These are phyloP conservation scores for Synergus laeviventris DNA, from an alignment of 2,888 invertebrate species.

Conservation along the genomic window DNA sequence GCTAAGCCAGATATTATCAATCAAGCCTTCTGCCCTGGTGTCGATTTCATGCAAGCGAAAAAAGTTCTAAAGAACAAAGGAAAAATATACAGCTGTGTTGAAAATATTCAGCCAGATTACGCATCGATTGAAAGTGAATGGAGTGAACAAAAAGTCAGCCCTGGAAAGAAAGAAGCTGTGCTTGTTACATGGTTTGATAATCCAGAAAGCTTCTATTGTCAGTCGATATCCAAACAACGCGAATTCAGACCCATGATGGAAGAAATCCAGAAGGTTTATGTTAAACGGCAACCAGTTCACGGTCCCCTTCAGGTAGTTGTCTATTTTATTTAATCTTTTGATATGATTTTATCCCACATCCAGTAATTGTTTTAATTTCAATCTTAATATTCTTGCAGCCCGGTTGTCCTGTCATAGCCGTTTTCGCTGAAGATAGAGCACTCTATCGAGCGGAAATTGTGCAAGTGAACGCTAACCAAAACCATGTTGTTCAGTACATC, in stretches of 20 bases:
- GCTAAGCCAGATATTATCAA: slow-evolving; percentile 61
- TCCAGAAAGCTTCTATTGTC: slow-evolving; percentile 85
- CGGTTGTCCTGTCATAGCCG: slow-evolving; percentile 83
- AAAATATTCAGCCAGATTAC: slow-evolving; percentile 71
- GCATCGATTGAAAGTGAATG: slow-evolving; percentile 77
- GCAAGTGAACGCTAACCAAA: slow-evolving; percentile 78
- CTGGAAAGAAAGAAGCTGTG: slow-evolving; percentile 79
- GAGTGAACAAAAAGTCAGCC: slow-evolving; percentile 76
- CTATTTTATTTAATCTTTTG: neutral
- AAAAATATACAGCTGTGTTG: slow-evolving; percentile 1
- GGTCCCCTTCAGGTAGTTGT: slow-evolving; percentile 62
- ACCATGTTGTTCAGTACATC: slow-evolving; percentile 84
- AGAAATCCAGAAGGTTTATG: slow-evolving; percentile 83
- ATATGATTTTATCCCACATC: neutral
- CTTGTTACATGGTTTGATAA: slow-evolving; percentile 86
- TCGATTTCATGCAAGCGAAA: slow-evolving; percentile 61
- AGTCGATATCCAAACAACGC: slow-evolving; percentile 74
- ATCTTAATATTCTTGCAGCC: slow-evolving; percentile 72
- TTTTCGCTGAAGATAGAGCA: slow-evolving; percentile 84
- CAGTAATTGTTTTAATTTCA: slow-evolving; percentile 26
- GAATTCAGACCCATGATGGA: slow-evolving; percentile 84
- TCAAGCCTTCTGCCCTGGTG: slow-evolving; percentile 58
- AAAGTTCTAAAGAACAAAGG: slow-evolving; percentile 50
- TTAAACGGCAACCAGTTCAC: slow-evolving; percentile 71
- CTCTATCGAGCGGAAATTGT: slow-evolving; percentile 84